Conservation (phyloP, 2,113 vertebrate species). For the Synodontis membranacea region DNA sequence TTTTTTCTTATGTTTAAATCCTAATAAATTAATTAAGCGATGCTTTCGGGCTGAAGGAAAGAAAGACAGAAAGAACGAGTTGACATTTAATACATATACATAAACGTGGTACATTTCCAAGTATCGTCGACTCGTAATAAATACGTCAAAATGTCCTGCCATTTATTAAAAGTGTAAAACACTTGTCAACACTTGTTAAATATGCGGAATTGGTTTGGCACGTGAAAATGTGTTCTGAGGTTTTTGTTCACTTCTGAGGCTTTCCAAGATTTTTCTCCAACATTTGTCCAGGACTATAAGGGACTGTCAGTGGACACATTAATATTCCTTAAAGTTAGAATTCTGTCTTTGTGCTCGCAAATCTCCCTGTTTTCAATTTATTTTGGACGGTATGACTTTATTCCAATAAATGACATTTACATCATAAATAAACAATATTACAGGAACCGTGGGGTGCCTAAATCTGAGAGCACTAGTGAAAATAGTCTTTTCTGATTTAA, state of each 20-base stretch:
- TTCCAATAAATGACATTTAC: background rate
- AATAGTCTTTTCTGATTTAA: background rate
- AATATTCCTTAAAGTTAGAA: slow-evolving; percentile 17
- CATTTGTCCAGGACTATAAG: slow-evolving; percentile 13
- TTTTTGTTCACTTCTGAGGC: slow-evolving; percentile 16
- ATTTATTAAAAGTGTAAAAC: slow-evolving; percentile 38
- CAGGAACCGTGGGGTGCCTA: background rate
- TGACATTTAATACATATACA: slow-evolving; percentile 8
- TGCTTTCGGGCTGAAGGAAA: background rate
- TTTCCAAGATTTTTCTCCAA: slow-evolving; percentile 19
- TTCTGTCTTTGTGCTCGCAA: slow-evolving; percentile 4
- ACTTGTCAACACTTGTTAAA: slow-evolving; percentile 34
- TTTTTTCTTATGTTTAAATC: background rate
- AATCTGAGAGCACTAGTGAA: too few species aligned
- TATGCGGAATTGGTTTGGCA: slow-evolving; percentile 32
- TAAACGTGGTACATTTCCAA: slow-evolving; percentile 13
- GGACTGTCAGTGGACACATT: slow-evolving; percentile 31
- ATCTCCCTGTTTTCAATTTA: background rate
- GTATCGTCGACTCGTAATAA: slow-evolving; percentile 36
- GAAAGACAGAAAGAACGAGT: background rate
- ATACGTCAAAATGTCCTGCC: slow-evolving; percentile 33
- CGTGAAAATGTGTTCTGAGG: background rate
- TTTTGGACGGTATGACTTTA: background rate
- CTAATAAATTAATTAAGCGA: slow-evolving; percentile 26
- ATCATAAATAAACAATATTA: background rate